Evolutionary conservation across 2,888 invertebrate genomes (phyloP), one percentile per base, ranked within the genome.

Genomic region (Cinara cedri): DNA sequence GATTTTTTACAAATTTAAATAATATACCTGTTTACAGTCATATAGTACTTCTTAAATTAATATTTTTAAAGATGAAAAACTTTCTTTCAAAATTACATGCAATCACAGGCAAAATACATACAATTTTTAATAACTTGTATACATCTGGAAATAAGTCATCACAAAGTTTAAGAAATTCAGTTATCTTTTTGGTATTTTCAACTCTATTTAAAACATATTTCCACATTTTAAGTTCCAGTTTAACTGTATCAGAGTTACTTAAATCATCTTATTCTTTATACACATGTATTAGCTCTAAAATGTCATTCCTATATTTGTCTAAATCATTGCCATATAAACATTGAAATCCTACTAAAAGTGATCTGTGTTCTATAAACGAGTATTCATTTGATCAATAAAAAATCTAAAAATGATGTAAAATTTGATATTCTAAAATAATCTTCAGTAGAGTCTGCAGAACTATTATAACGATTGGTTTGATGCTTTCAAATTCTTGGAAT

Each of bases 331-430:
- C 11, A 62, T 34, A 62, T 62, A 62, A 62, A 9, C 3, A 11
- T 62, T 62, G 9, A 62, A 62, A 62, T 11, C 62, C 62, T 62
- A 34, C 34, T 62, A 62, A 10, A 9, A 62, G 3, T 11, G 9
- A 34, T 62, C 11, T 34, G 34, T 62, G 62, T 34, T 62, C 62
- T 11, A 62, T 62, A 62, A 62, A 34, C 62, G 62, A n/a, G 0
- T 62, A 62, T 62, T 62, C 11, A 62, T 62, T 62, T 62, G 62
- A 34, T 62, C 26, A 10, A 62, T n/a, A 62, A 62, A 62, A 11
- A 62, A 62, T 62, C n/a, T 11, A 62, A 62, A 62, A 62, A 34
- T n/a, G n/a, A 34, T 10, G 3, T 62, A 42, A 62, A 62, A 13
- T n/a, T 42, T 42, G 62, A 42, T 63, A 63, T 63, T 63, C 14